Base-by-base conservation (phyloP, 2,113 vertebrate species). In the Notiomystis cincta region DNA sequence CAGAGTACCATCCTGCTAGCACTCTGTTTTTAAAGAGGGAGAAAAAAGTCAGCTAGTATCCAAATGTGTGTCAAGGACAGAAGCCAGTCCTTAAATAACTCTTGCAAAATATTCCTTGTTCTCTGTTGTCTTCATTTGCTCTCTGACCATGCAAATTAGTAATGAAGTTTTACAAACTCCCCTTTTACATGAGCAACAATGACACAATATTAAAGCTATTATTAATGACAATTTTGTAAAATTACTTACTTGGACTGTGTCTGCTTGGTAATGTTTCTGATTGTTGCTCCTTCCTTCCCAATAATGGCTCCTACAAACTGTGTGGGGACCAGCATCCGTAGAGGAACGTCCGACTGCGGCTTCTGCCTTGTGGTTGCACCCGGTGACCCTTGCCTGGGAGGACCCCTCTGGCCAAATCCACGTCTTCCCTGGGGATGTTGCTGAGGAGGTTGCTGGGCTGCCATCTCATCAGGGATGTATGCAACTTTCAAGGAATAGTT, bases 261-360 rank as follows among this genome's bases (percentile, higher is more conserved):
- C 98, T 99, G 99, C 96, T 99, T 99, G 91, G 99, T 99, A 89
- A 99, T 99, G 89, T 99, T 99, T 75, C 99, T 98, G 94, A 99
- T 99, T 47, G 99, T 99, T 11, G 99, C 99, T 9, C 99, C 99
- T 97, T 99, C 99, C 92, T 99, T 99, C 87, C 99, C 99, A 7
- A 99, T 99, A 38, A 99, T 99, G 33, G 99, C 99, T 62, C 99
- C 99, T 48, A 99, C 99, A 15, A 99, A 99, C 96, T 99, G 99
- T 0, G 99, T 99, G 93, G 99, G 99, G 53, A 99, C 99, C 89
- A 99, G 97, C 94, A 99, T 98, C 70, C 99, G 98, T 14, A 99
- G 97, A 1, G 99, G 99, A 94, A 99, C 98, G 16, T 99, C 99
- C 0, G 99, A 99, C 64, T 99, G 99, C 10, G 98, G 97, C 89